A percentile compares a stretch with the other conserved stretches of the same genome.
phyloP scores from a whole-genome alignment of 1,140 invertebrate genomes.

The Halyomorpha halys region DNA sequence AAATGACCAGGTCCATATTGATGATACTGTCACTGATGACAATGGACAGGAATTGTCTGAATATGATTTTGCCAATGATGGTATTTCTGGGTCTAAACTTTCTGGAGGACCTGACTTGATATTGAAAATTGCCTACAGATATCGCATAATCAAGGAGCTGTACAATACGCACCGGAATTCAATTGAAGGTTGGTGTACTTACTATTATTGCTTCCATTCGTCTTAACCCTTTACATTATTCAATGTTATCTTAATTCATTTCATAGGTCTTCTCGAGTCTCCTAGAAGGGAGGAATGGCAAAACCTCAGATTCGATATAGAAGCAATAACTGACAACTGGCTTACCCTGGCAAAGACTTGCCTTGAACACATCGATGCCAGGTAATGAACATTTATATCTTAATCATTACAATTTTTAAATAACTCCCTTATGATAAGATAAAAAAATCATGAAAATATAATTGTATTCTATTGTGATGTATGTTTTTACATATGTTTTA shows the following conservation, averaged over 20 bases:
- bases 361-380: constrained; percentile 74
- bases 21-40: constrained; percentile 95
- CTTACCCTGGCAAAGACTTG: constrained; percentile 84
- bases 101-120: constrained; percentile 95
- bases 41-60: constrained; percentile 91
- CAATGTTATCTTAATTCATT: no score
- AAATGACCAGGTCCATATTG: constrained; percentile 74
- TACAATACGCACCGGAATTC: constrained; percentile 41
- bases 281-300: constrained; percentile 84
- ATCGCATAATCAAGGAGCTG: constrained; percentile 85
- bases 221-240: no score
- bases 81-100: constrained; percentile 42
- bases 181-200: constrained; percentile 38
- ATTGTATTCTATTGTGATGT: no score
- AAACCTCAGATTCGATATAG: constrained; percentile 81
- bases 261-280: constrained; percentile 54
- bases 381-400: constrained; percentile 37
- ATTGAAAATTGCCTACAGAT: constrained; percentile 87
- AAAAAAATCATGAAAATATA: no score
- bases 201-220: no score
- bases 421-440: no score
- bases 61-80: constrained; percentile 91
- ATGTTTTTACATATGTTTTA: no score
- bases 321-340: constrained; percentile 89
- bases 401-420: no score